Evolutionary conservation across 2,888 invertebrate genomes (phyloP).

Genomic region (Sarcophaga variegata): DNA sequence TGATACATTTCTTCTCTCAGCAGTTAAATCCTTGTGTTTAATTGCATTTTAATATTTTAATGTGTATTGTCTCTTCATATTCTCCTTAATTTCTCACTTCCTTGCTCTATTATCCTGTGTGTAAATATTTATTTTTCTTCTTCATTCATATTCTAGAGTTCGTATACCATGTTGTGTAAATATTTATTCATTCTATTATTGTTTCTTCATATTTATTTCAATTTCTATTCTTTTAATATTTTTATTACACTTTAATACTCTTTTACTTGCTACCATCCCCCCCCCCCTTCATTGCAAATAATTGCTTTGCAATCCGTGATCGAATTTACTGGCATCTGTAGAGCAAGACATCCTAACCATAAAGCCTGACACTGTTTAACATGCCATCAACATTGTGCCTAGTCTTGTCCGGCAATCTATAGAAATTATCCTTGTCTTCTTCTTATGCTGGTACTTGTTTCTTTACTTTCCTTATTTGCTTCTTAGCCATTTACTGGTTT

Average conservation of each 20-base stretch:
- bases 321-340: background rate
- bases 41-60: constrained; percentile 55
- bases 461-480: too few relatives aligned
- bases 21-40: constrained; percentile 31
- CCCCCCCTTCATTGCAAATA: too few relatives aligned
- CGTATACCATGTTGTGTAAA: constrained; percentile 28
- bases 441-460: background rate
- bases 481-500: too few relatives aligned
- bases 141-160: background rate
- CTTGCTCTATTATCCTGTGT: too few relatives aligned
- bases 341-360: background rate
- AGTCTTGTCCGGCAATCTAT: background rate
- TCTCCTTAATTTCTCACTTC: too few relatives aligned
- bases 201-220: constrained; percentile 10
- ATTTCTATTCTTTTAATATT: constrained; percentile 22
- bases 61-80: background rate
- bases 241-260: constrained; percentile 57
- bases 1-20: background rate
- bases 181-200: constrained; percentile 53
- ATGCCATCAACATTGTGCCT: background rate
- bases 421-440: constrained; percentile 9
- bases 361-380: background rate
- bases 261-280: background rate
- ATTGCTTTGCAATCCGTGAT: too few relatives aligned
- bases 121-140: background rate